phyloP scores from a whole-genome alignment of 23 tunicate genomes.

The Ciona savignyi region DNA sequence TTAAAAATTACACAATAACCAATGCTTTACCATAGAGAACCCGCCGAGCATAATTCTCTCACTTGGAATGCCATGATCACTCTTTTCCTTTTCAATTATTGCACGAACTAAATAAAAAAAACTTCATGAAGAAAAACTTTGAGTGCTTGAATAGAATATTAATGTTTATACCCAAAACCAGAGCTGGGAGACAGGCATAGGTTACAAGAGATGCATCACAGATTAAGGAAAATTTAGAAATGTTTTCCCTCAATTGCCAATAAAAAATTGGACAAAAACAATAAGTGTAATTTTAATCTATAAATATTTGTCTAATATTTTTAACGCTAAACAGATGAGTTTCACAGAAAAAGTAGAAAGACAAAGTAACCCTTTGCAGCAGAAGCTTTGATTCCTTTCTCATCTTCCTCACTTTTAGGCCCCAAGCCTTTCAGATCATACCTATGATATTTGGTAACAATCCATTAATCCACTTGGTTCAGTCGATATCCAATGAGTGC shows the following conservation, averaged over 20 bases:
- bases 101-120: constrained; percentile 21
- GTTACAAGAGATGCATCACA: neutral
- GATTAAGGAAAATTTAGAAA: neutral
- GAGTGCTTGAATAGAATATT: too few species aligned
- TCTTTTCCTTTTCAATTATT: constrained; percentile 45
- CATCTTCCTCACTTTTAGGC: constrained; percentile 55
- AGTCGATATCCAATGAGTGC: too few species aligned
- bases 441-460: constrained; percentile 25
- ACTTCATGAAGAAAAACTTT: neutral
- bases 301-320: neutral
- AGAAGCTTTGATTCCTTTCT: constrained; percentile 50
- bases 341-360: neutral
- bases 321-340: neutral
- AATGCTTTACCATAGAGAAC: constrained; percentile 59
- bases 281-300: neutral
- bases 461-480: too few species aligned
- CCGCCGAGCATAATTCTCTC: constrained; percentile 69
- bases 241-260: neutral
- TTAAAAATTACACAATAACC: neutral
- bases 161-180: too few species aligned
- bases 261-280: neutral
- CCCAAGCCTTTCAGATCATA: constrained; percentile 65
- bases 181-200: neutral
- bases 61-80: constrained; percentile 47
- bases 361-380: constrained; percentile 27